Percentiles rank a stretch among this genome's conserved stretches.
These are phyloP conservation scores for Eulacestoma nigropectus DNA, from an alignment of 2,113 vertebrate species.

Conservation along the genomic window DNA sequence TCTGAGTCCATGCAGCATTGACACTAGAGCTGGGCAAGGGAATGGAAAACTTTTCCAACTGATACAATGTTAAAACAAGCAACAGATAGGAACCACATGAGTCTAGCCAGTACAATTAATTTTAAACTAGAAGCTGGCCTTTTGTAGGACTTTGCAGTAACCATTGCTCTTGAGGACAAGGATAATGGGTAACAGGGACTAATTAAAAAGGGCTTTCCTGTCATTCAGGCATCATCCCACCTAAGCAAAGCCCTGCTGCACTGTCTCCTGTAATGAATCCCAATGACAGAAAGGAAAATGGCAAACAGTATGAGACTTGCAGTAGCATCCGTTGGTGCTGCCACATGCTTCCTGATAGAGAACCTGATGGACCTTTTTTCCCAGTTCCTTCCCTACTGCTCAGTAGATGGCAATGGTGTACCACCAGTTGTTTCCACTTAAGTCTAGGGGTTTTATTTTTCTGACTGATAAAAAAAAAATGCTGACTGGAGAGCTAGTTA, in stretches of 20 bases:
- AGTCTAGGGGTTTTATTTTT: background rate
- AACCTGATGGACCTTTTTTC: background rate
- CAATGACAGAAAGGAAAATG: background rate
- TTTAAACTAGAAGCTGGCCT: background rate
- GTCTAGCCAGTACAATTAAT: background rate
- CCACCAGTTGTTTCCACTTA: background rate
- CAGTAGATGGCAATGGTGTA: slow-evolving; percentile 40
- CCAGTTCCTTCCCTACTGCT: background rate
- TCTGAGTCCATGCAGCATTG: background rate
- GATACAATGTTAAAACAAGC: background rate
- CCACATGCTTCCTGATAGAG: background rate
- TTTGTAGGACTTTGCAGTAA: background rate
- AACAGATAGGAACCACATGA: background rate
- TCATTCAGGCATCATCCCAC: background rate
- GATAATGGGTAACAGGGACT: background rate
- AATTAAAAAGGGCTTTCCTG: background rate
- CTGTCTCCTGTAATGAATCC: background rate
- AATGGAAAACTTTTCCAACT: background rate
- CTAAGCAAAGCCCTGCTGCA: background rate
- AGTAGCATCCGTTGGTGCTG: background rate
- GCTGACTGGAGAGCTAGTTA: background rate
- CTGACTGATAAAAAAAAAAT: background rate
- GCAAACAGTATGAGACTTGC: background rate
- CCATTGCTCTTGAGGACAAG: background rate
- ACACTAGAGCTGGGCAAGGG: background rate